A percentile compares a stretch with the other conserved stretches of the same genome.
Conservation (phyloP, 2,888 invertebrate genomes). For the Clunio marinus region DNA sequence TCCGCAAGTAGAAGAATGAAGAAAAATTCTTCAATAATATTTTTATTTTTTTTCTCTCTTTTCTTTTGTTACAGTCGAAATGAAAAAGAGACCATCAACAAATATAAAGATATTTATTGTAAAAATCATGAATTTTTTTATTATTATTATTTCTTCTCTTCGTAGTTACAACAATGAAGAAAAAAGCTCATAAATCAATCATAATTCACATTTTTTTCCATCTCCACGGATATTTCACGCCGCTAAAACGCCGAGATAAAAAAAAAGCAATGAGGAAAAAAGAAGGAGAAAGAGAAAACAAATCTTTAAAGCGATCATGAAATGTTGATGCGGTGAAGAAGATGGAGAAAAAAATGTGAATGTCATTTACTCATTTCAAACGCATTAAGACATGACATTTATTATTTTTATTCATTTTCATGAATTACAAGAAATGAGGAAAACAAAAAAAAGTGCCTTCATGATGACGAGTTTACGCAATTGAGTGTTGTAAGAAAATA, state of each 20-base stretch:
- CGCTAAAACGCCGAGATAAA: neutral
- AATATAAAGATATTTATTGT: conserved; percentile 7
- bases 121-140: conserved; percentile 2
- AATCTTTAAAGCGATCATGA: conserved; percentile 4
- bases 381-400: conserved; percentile 7
- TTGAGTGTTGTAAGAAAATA: too few relatives aligned
- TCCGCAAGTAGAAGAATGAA: too few relatives aligned
- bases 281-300: neutral
- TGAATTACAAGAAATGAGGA: too few relatives aligned
- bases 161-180: conserved; percentile 7
- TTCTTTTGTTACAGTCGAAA: neutral
- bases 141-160: neutral
- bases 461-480: too few relatives aligned
- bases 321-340: neutral
- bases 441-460: too few relatives aligned
- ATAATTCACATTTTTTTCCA: conserved; percentile 12
- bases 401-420: neutral
- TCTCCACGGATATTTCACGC: conserved; percentile 18
- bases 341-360: neutral
- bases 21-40: too few relatives aligned
- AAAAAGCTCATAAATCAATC: conserved; percentile 18
- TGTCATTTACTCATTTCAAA: too few relatives aligned
- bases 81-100: neutral
- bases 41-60: too few relatives aligned
- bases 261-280: too few relatives aligned